Base-by-base conservation (phyloP, 2,888 invertebrate species). In the Arrhopalites spinosus region DNA sequence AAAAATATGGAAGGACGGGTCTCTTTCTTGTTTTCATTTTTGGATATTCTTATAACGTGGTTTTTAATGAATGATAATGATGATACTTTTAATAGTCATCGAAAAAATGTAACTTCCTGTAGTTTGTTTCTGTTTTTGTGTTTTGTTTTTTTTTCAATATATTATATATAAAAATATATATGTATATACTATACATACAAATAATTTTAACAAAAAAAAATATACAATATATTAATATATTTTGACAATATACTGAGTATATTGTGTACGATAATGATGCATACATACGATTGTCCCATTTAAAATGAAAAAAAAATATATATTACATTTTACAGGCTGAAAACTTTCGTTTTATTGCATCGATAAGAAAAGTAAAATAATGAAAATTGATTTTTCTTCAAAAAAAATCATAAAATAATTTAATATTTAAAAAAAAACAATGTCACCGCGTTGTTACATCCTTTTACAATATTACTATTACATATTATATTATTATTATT, bases 181-280 rank as follows among this genome's bases (percentile, higher is more conserved):
- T n/a, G n/a, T n/a, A n/a, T n/a, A n/a, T n/a, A n/a, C n/a, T n/a
- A n/a, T n/a, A n/a, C n/a, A n/a, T n/a, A n/a, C n/a, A 36, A 36
- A 36, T 36, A 36, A 11, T 36, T 36, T 36, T 36, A 36, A 36
- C 36, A 36, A 36, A 3, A n/a, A n/a, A n/a, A n/a, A n/a, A n/a
- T n/a, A n/a, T n/a, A n/a, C n/a, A 36, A 36, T 7, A 36, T 11
- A 36, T 36, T 36, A 36, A 36, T 36, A 36, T 61, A 36, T 61
- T 25, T 61, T 13, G 13, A 20, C 59, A 27, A 56, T 70, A 56
- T 70, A 30, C 70, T 70, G 70, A 70, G 70, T 70, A 20, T 70
- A 70, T 53, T 70, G 70, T 20, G 30, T 56, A 70, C 56, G 53
- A 36, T 56, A 70, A 23, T 2, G 25, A 53, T 70, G 47, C 53